Evolutionary conservation across 2,797 vertebrate species (phyloP), one percentile per base, ranked within the genome.

Genomic region (Anolis apletophallus): DNA sequence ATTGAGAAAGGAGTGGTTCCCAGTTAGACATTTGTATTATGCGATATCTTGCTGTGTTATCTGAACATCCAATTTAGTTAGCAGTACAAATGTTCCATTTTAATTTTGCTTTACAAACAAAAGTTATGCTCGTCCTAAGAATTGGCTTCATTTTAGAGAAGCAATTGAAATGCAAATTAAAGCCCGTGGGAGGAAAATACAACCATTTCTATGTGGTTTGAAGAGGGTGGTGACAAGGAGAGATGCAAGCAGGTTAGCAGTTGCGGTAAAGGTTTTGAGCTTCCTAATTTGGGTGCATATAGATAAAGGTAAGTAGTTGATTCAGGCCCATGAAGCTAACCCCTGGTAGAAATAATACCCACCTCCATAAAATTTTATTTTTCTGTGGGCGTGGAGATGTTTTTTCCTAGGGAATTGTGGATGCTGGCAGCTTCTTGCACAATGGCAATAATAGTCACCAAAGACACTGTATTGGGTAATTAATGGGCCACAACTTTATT

Each of bases 21-120:
- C n/a, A 80, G 29, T 82, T 50, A 29, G 6, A 14, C 78, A 79
- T 87, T 85, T 72, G 80, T 87, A 72, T 71, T 79, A 86, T 81
- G 50, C 71, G 91, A 50, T 86, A 11, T 91, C 85, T 6, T 72
- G 71, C 32, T 57, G 50, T 68, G 46, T 76, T 29, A 50, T 32
- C 55, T 90, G 29, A 36, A 77, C 32, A 69, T 64, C 87, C 84
- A 23, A 85, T 17, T 8, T 80, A 81, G 76, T 73, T 64, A 29
- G 54, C 82, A 73, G 80, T 29, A 50, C 57, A 26, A 72, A 57
- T 14, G 36, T 23, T 61, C 34, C 0, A 16, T 77, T 84, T 34
- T 36, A 71, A 12, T 80, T 11, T 67, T 87, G 52, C 36, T 54
- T 3, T 88, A 57, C 23, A 8, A 0, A 19, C 72, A 52, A 84